Percentiles rank a stretch among this genome's conserved stretches.
Conservation (phyloP, 2,797 vertebrate species). For the Periophthalmus magnuspinnatus region DNA sequence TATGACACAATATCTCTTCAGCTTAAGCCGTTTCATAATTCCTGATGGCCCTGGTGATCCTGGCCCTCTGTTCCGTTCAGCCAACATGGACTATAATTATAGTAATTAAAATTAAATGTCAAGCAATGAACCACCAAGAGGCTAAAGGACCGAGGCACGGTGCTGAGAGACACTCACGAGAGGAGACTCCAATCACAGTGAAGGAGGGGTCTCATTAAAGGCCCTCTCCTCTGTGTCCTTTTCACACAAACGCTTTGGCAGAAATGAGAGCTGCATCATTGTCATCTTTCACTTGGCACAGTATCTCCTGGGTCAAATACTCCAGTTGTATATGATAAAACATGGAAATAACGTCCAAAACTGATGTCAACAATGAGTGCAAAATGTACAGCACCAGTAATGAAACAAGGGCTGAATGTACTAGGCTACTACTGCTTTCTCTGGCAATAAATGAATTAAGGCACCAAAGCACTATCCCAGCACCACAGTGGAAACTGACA, state of each 20-base stretch:
- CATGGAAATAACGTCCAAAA: not conserved
- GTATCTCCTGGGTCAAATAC: slow-evolving; percentile 9
- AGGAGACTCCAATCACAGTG: slow-evolving; percentile 27
- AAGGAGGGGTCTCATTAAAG: slow-evolving; percentile 37
- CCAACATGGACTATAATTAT: slow-evolving; percentile 35
- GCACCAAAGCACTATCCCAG: slow-evolving; percentile 21
- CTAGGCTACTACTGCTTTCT: slow-evolving; percentile 31
- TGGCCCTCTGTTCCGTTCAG: slow-evolving; percentile 16
- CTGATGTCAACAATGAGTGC: not conserved
- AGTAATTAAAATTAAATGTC: slow-evolving; percentile 52
- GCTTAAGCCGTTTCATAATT: slow-evolving; percentile 14
- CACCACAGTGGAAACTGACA: not conserved
- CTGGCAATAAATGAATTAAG: slow-evolving; percentile 33
- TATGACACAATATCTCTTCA: slow-evolving; percentile 12
- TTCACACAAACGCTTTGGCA: slow-evolving; percentile 21
- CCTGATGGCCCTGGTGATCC: slow-evolving; percentile 15
- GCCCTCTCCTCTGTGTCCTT: slow-evolving; percentile 13
- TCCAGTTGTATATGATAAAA: slow-evolving; percentile 11
- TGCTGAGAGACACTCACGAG: slow-evolving; percentile 8
- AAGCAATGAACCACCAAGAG: slow-evolving; percentile 32
- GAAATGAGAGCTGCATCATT: slow-evolving; percentile 8
- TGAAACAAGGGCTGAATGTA: not conserved
- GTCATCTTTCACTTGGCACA: slow-evolving; percentile 24
- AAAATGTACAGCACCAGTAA: not conserved
- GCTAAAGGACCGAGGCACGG: slow-evolving; percentile 35